These are phyloP conservation scores for Ditylenchus weischeri DNA, from an alignment of 2,888 invertebrate genomes.

Conservation along the genomic window DNA sequence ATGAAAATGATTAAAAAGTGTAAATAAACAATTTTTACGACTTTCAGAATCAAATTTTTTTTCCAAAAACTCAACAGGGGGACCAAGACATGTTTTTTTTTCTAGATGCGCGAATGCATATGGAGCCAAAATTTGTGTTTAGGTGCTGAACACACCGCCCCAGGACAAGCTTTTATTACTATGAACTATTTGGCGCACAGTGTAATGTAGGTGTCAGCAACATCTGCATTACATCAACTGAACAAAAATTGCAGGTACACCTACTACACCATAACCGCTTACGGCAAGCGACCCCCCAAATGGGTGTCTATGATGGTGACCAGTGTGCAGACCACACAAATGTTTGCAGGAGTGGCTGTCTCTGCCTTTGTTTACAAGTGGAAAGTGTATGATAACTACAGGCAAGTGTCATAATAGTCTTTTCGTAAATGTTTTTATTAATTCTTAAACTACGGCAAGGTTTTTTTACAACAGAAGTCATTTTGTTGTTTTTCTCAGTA, in stretches of 20 bases:
- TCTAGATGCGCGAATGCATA: too few relatives aligned
- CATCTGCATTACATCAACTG: too few relatives aligned
- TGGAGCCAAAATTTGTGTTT: too few relatives aligned
- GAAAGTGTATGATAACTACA: constrained; percentile 33
- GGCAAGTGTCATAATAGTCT: constrained; percentile 8
- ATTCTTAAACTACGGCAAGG: too few relatives aligned
- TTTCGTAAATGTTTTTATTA: too few relatives aligned
- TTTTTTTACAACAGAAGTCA: too few relatives aligned
- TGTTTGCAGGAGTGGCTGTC: constrained; percentile 55
- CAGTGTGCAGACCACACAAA: constrained; percentile 53
- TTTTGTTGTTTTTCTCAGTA: too few relatives aligned
- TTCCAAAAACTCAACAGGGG: too few relatives aligned
- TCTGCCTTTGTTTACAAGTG: constrained; percentile 48
- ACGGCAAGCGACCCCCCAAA: constrained; percentile 64
- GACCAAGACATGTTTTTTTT: too few relatives aligned
- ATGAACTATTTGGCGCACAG: constrained; percentile 64
- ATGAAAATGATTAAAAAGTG: too few relatives aligned
- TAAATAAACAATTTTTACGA: too few relatives aligned
- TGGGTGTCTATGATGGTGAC: constrained; percentile 57
- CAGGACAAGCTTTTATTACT: constrained; percentile 56
- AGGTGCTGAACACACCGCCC: constrained; percentile 58
- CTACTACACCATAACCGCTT: constrained; percentile 61
- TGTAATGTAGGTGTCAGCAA: constrained; percentile 59
- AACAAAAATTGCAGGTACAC: constrained; percentile 44
- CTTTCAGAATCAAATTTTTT: too few relatives aligned